Conservation (phyloP, 2,888 invertebrate species). For the Eristalis pertinax region DNA sequence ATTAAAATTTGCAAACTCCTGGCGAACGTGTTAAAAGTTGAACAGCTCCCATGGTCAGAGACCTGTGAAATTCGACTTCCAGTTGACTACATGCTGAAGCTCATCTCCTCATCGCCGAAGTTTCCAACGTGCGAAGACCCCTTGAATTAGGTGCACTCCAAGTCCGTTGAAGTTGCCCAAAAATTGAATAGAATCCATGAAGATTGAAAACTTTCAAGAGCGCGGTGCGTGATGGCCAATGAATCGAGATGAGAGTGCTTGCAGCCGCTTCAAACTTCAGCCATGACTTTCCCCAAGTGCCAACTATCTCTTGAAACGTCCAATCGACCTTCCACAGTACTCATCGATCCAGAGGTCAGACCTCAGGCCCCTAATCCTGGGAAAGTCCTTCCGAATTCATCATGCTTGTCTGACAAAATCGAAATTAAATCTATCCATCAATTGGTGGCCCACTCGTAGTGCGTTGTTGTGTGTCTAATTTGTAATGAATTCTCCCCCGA, state of each 20-base stretch:
- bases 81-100: background rate
- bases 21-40: background rate
- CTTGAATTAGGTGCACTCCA: background rate
- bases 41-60: background rate
- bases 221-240: background rate
- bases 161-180: background rate
- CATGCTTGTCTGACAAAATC: slow-evolving; percentile 12
- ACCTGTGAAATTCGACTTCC: background rate
- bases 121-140: too few species aligned
- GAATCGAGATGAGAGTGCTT: background rate
- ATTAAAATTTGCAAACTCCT: background rate
- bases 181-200: background rate
- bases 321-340: too few species aligned
- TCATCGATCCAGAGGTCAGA: background rate
- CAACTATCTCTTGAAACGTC: background rate
- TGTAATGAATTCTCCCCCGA: background rate
- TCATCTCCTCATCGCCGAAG: background rate
- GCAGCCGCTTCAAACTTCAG: background rate
- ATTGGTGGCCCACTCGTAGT: slow-evolving; percentile 1
- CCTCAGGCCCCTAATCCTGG: too few species aligned
- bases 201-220: background rate
- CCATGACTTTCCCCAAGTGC: background rate
- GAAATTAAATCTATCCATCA: slow-evolving; percentile 38
- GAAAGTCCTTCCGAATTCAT: background rate
- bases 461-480: background rate